A percentile compares a stretch with the other conserved stretches of the same genome.
phyloP scores from a whole-genome alignment of 1,140 invertebrate species.

The Megalopta genalis region DNA sequence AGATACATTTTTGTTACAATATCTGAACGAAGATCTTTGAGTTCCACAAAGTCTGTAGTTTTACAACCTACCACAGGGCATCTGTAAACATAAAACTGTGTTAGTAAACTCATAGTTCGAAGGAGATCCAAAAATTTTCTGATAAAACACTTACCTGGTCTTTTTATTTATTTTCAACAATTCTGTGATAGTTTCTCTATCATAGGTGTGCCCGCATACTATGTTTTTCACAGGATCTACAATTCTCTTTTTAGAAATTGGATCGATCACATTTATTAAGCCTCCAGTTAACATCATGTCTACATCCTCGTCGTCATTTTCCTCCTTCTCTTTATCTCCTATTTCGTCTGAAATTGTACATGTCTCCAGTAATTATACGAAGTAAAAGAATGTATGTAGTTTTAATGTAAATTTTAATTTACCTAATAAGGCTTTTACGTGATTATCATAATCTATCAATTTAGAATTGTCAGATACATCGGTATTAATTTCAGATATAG shows the following conservation, averaged over 20 bases:
- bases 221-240: constrained; percentile 80
- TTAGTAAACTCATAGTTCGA: background rate
- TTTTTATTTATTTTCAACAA: constrained; percentile 74
- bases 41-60: constrained; percentile 61
- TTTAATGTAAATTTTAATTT: constrained; percentile 8
- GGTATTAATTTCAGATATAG: constrained; percentile 35
- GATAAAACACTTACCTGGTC: constrained; percentile 70
- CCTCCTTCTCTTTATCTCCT: background rate
- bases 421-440: constrained; percentile 60
- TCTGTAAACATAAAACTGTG: constrained; percentile 57
- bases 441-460: constrained; percentile 50
- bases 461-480: constrained; percentile 42
- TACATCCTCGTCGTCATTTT: constrained; percentile 43
- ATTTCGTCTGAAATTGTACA: constrained; percentile 9
- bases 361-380: background rate
- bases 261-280: constrained; percentile 78
- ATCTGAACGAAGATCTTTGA: constrained; percentile 61
- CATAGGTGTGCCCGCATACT: constrained; percentile 81
- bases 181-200: constrained; percentile 74
- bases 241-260: constrained; percentile 81
- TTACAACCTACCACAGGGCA: constrained; percentile 75
- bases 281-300: constrained; percentile 66
- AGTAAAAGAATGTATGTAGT: too few relatives aligned
- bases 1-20: constrained; percentile 65
- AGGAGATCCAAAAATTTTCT: background rate